phyloP scores from a whole-genome alignment of 2,888 invertebrate species.

The Scaptomyza cyrtandrae region DNA sequence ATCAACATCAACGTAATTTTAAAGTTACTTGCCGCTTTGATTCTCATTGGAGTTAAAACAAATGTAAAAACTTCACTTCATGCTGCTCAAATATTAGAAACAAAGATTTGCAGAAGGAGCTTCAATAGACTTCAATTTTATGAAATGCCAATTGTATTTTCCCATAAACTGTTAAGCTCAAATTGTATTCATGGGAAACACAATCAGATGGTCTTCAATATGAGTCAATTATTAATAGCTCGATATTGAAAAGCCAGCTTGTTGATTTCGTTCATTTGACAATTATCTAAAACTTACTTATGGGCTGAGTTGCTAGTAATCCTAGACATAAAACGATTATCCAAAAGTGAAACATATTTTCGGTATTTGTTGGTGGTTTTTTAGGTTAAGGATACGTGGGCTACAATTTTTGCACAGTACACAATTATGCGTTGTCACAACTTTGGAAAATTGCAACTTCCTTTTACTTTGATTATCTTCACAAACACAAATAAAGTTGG shows the following conservation, averaged over 20 bases:
- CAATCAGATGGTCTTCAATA: neutral
- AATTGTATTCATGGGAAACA: neutral
- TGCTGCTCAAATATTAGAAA: too few species aligned
- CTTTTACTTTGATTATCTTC: slow-evolving; percentile 64
- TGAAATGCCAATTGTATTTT: neutral
- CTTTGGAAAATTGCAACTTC: slow-evolving; percentile 11
- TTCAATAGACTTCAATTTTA: too few species aligned
- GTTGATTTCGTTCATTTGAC: neutral
- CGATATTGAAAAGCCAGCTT: neutral
- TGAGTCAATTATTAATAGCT: neutral
- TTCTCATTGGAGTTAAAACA: neutral
- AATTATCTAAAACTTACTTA: slow-evolving; percentile 76
- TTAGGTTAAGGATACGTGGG: slow-evolving; percentile 6
- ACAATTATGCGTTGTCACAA: slow-evolving; percentile 18
- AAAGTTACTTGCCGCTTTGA: neutral
- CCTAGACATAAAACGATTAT: slow-evolving; percentile 83
- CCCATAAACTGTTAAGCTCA: neutral
- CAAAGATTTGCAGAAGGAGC: too few species aligned
- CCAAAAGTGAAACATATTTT: slow-evolving; percentile 83
- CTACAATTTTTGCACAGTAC: slow-evolving; percentile 9
- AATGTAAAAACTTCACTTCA: too few species aligned
- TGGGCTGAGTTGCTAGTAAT: slow-evolving; percentile 81
- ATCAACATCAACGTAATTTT: neutral
- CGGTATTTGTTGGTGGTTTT: slow-evolving; percentile 29
- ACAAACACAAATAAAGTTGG: slow-evolving; percentile 60